A percentile compares a stretch with the other conserved stretches of the same genome.
Evolutionary conservation across 2,888 invertebrate species (phyloP).

Genomic region (Rhingia campestris): DNA sequence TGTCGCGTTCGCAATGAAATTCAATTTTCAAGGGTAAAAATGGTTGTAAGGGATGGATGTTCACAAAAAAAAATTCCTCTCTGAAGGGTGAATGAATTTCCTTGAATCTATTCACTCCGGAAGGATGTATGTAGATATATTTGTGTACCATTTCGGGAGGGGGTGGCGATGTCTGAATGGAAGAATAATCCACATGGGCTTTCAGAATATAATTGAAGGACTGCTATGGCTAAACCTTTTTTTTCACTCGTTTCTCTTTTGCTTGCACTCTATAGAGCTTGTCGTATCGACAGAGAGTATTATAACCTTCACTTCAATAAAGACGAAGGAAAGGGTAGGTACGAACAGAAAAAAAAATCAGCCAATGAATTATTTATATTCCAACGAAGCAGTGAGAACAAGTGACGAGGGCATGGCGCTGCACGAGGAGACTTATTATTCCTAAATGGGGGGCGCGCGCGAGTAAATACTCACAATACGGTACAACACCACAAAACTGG

Average conservation of each 20-base stretch:
- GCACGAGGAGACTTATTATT: conserved; percentile 65
- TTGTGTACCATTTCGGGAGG: conserved; percentile 10
- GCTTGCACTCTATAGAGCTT: conserved; percentile 5
- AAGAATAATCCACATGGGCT: conserved; percentile 63
- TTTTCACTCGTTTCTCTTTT: conserved; percentile 21
- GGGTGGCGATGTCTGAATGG: conserved; percentile 65
- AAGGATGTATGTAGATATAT: conserved; percentile 10
- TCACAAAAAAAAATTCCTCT: conserved; percentile 24
- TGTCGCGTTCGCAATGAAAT: conserved; percentile 58
- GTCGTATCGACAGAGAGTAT: conserved; percentile 28
- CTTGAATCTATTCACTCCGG: conserved; percentile 55
- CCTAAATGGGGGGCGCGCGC: conserved; percentile 52
- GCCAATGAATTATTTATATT: conserved; percentile 72
- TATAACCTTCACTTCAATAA: conserved; percentile 58
- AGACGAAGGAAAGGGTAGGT: conserved; percentile 65
- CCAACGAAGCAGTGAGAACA: conserved; percentile 45
- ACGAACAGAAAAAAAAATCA: conserved; percentile 10
- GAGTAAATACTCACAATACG: conserved; percentile 33
- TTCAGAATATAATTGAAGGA: conserved; percentile 60
- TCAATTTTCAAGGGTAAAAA: conserved; percentile 75
- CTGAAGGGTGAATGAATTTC: conserved; percentile 74
- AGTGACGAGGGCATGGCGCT: conserved; percentile 60
- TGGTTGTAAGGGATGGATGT: conserved; percentile 55
- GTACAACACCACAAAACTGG: conserved; percentile 58
- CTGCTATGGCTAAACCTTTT: conserved; percentile 42